Conservation (phyloP, 1,140 invertebrate species). For the Lepidurus packardi region DNA sequence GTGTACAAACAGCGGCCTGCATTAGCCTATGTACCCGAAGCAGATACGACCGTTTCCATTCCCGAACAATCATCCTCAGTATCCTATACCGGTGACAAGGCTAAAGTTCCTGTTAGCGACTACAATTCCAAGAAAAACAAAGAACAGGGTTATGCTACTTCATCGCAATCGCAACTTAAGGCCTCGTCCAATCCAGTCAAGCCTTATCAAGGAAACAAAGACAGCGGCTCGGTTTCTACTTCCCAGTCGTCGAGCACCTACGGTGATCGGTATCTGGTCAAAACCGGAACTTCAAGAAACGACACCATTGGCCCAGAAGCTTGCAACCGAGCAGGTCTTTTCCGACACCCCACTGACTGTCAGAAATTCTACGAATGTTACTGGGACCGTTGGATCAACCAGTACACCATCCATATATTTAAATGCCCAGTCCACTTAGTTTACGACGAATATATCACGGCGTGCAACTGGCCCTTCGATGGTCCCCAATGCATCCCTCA, state of each 20-base stretch:
- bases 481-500: conserved; percentile 60
- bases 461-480: conserved; percentile 76
- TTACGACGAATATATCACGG: conserved; percentile 65
- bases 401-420: conserved; percentile 69
- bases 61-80: neutral
- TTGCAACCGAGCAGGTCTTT: conserved; percentile 70
- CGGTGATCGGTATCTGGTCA: conserved; percentile 31
- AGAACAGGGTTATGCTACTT: neutral
- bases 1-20: neutral
- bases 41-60: neutral
- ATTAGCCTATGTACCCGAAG: conserved; percentile 3
- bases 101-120: no score
- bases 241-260: neutral
- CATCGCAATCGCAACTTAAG: neutral
- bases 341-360: conserved; percentile 72
- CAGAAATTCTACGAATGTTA: conserved; percentile 80
- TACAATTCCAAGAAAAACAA: neutral
- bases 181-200: neutral
- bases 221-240: neutral
- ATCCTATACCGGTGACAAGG: neutral
- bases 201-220: neutral
- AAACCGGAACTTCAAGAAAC: conserved; percentile 35
- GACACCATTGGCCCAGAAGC: conserved; percentile 55
- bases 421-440: conserved; percentile 74
- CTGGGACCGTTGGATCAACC: conserved; percentile 72